Conservation (phyloP, 2,888 invertebrate genomes). For the Asteroscopus sphinx region DNA sequence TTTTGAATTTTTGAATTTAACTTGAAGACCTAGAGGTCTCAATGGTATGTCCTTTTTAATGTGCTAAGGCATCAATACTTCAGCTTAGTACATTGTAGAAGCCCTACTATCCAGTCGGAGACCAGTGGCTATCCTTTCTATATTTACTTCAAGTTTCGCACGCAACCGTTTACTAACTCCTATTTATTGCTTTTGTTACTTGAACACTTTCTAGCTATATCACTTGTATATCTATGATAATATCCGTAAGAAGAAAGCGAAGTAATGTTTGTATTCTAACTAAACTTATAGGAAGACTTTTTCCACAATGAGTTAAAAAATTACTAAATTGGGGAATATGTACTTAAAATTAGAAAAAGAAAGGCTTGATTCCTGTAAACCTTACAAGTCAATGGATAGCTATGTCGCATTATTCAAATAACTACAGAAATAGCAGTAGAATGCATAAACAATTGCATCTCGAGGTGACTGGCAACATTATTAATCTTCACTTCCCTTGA, state of each 20-base stretch:
- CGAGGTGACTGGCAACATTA: conserved; percentile 19
- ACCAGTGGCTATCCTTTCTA: conserved; percentile 17
- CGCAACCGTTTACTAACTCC: conserved; percentile 61
- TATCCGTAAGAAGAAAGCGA: background rate
- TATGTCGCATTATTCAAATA: conserved; percentile 13
- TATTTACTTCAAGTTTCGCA: conserved; percentile 64
- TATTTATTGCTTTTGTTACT: conserved; percentile 64
- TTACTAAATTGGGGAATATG: too few species aligned
- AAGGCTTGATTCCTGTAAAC: background rate
- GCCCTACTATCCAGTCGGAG: background rate
- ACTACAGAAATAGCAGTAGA: conserved; percentile 17
- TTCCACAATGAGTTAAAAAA: too few species aligned
- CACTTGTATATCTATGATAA: conserved; percentile 13
- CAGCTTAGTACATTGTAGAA: background rate
- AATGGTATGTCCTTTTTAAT: too few species aligned
- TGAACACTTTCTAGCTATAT: conserved; percentile 55
- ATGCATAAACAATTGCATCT: conserved; percentile 26
- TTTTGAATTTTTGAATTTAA: too few species aligned
- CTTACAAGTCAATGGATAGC: background rate
- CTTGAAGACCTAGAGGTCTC: background rate
- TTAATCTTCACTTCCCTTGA: conserved; percentile 39
- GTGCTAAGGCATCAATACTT: background rate
- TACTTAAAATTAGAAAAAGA: too few species aligned
- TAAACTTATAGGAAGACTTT: background rate
- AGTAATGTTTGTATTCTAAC: background rate